Conservation (phyloP, 2,888 invertebrate genomes). For the Periphyllus acericola region DNA sequence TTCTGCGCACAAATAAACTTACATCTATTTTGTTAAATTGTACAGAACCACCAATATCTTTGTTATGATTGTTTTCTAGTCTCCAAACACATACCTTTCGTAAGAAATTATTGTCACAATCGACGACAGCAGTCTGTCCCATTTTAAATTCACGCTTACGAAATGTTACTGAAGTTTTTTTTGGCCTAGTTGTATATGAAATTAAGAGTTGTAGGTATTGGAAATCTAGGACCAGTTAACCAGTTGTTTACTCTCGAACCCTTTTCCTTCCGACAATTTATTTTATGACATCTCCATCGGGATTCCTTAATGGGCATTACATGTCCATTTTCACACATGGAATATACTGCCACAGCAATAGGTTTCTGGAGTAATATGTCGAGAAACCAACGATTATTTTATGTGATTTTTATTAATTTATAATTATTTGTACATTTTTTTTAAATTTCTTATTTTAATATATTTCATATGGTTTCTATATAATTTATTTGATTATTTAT, state of each 20-base stretch:
- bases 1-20: constrained; percentile 12
- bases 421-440: too few species aligned
- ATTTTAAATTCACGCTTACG: not conserved
- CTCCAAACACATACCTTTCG: not conserved
- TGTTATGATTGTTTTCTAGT: not conserved
- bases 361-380: too few species aligned
- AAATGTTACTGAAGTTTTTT: not conserved
- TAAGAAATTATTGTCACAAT: not conserved
- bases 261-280: not conserved
- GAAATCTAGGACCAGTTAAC: too few species aligned
- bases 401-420: too few species aligned
- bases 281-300: not conserved
- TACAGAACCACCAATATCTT: constrained; percentile 2
- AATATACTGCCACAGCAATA: too few species aligned
- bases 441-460: too few species aligned
- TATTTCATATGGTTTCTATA: too few species aligned
- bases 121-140: not conserved
- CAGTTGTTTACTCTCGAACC: not conserved
- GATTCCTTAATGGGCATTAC: not conserved
- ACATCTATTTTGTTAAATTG: constrained; percentile 5
- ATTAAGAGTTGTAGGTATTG: too few species aligned
- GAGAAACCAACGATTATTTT: too few species aligned
- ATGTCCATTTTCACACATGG: too few species aligned
- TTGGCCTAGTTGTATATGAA: not conserved
- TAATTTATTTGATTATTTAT: too few species aligned